These are phyloP conservation scores for Rhaphigaster nebulosa DNA, from an alignment of 2,888 invertebrate species.

Conservation along the genomic window DNA sequence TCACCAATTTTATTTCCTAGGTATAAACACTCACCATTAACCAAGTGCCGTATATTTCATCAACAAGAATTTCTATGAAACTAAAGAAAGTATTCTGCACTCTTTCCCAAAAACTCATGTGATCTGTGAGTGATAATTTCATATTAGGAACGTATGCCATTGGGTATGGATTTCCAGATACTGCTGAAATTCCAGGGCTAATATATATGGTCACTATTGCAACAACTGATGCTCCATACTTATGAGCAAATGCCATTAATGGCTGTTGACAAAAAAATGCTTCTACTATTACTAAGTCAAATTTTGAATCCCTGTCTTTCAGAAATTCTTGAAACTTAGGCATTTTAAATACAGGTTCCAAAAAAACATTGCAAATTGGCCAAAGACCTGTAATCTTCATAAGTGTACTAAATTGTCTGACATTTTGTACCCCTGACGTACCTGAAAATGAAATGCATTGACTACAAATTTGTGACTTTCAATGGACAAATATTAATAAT, in stretches of 20 bases:
- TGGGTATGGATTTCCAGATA: constrained; percentile 27
- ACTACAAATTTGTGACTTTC: not conserved
- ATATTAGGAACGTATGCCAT: not conserved
- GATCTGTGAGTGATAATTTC: not conserved
- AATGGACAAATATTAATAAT: not conserved
- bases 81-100: not conserved
- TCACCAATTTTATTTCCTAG: not conserved
- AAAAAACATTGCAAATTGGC: not conserved
- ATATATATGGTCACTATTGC: not conserved
- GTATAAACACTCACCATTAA: not conserved
- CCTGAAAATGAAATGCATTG: not conserved
- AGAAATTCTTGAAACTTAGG: constrained; percentile 53
- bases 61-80: constrained; percentile 41
- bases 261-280: constrained; percentile 61
- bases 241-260: constrained; percentile 59
- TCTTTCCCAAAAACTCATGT: constrained; percentile 46
- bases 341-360: not conserved
- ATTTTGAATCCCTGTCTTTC: constrained; percentile 51
- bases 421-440: not conserved
- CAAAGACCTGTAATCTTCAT: not conserved
- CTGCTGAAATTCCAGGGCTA: not conserved
- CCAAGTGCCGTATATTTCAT: not conserved
- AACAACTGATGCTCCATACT: constrained; percentile 61
- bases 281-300: constrained; percentile 61
- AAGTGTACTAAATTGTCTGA: not conserved